Conservation (phyloP, 2,888 invertebrate genomes). For the Scrobipalpa costella region DNA sequence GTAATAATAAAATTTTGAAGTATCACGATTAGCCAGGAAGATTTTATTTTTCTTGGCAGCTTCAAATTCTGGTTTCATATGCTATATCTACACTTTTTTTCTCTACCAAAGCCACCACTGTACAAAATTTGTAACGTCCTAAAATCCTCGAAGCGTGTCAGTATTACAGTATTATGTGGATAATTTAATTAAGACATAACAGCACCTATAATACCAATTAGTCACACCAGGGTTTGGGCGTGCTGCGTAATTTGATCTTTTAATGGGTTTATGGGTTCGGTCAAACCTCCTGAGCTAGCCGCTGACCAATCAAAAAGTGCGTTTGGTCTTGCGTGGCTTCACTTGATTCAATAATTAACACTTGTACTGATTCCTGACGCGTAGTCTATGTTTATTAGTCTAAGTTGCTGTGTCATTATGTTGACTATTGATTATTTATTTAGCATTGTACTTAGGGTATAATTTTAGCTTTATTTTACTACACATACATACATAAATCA, state of each 20-base stretch:
- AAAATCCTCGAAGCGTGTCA: conserved; percentile 67
- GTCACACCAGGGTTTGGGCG: conserved; percentile 78
- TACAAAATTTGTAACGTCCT: conserved; percentile 74
- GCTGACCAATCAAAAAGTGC: conserved; percentile 64
- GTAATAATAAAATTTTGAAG: too few species aligned
- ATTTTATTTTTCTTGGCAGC: too few species aligned
- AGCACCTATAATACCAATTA: conserved; percentile 77
- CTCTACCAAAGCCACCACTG: conserved; percentile 62
- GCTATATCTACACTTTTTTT: background rate
- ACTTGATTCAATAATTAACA: conserved; percentile 62
- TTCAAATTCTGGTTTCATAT: background rate
- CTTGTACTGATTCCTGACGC: conserved; percentile 56
- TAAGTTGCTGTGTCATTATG: conserved; percentile 21
- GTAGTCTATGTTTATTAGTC: conserved; percentile 13
- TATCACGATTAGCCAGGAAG: too few species aligned
- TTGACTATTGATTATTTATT: too few species aligned
- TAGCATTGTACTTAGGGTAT: too few species aligned
- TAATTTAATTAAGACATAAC: conserved; percentile 80
- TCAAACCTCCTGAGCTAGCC: conserved; percentile 66
- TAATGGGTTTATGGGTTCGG: conserved; percentile 73
- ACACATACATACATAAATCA: too few species aligned
- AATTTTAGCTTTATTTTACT: too few species aligned
- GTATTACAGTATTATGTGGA: conserved; percentile 68
- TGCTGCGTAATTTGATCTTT: conserved; percentile 74
- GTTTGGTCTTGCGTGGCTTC: conserved; percentile 51